A percentile compares a stretch with the other conserved stretches of the same genome.
phyloP scores from a whole-genome alignment of 2,113 vertebrate species.

The Mungos mungo region DNA sequence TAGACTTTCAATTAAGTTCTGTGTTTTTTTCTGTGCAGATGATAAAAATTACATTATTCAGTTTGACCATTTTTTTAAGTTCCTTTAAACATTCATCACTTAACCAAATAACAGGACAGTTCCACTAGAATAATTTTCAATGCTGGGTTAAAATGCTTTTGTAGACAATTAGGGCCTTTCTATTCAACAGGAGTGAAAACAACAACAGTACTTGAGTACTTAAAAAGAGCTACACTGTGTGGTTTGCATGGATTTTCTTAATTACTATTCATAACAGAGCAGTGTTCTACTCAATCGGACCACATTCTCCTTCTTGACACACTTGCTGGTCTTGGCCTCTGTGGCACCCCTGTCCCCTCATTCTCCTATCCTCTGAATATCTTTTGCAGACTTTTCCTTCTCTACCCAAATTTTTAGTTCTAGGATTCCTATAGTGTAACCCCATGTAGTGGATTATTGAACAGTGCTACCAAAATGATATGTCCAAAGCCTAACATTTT shows the following conservation, averaged over 20 bases:
- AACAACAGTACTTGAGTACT: background rate
- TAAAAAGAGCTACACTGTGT: background rate
- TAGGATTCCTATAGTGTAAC: background rate
- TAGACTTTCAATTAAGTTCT: conserved; percentile 51
- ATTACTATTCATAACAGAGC: background rate
- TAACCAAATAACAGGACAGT: conserved; percentile 22
- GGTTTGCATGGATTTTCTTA: background rate
- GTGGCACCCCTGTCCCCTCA: rapidly evolving
- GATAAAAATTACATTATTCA: conserved; percentile 54
- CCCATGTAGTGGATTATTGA: background rate
- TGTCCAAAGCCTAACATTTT: background rate
- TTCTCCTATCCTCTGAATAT: background rate
- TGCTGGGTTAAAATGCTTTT: conserved; percentile 25
- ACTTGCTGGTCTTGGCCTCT: background rate
- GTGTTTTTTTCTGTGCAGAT: conserved; percentile 33
- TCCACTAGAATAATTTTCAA: conserved; percentile 42
- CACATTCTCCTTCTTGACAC: background rate
- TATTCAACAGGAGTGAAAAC: background rate
- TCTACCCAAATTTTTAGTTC: background rate
- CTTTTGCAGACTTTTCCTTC: rapidly evolving
- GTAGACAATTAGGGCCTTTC: background rate
- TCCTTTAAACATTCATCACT: conserved; percentile 36
- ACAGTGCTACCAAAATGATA: background rate
- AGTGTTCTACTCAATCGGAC: background rate
- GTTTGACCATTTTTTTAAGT: background rate